phyloP scores from a whole-genome alignment of 2,888 invertebrate genomes.

The Netelia inedita region DNA sequence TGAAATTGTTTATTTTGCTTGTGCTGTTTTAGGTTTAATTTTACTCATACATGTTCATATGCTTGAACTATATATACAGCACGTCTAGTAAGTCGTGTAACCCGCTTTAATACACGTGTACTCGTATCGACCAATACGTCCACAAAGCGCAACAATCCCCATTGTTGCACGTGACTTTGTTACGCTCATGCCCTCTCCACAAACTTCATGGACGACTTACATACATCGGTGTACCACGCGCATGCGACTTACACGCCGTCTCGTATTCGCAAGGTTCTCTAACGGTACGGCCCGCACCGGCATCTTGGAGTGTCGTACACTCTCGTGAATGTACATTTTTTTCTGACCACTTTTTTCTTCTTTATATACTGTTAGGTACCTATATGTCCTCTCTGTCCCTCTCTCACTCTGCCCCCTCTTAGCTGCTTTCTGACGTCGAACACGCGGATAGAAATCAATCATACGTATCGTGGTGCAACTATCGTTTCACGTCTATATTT shows the following conservation, averaged over 20 bases:
- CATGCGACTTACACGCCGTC: conserved; percentile 11
- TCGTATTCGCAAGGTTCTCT: conserved; percentile 45
- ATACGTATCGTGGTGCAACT: conserved; percentile 7
- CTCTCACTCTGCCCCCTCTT: background rate
- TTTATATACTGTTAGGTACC: background rate
- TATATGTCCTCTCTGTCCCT: background rate
- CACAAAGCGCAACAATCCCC: conserved; percentile 37
- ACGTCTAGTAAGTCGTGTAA: background rate
- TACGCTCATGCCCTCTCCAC: conserved; percentile 1
- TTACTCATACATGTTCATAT: background rate
- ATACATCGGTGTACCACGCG: conserved; percentile 9
- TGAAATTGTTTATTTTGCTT: too few species aligned
- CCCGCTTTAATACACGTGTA: conserved; percentile 1
- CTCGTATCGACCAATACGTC: background rate
- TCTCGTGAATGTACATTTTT: conserved; percentile 17
- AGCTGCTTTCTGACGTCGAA: conserved; percentile 13
- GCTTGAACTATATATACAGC: background rate
- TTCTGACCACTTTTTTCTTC: conserved; percentile 9
- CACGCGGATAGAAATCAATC: conserved; percentile 15
- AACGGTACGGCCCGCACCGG: conserved; percentile 50
- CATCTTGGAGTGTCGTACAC: conserved; percentile 26
- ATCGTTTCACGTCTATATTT: conserved; percentile 30
- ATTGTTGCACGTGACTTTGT: conserved; percentile 48
- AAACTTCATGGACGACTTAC: conserved; percentile 8
- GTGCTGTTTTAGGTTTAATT: too few species aligned